Base-by-base conservation (phyloP, 2,797 vertebrate species). In the Synaphobranchus kaupii region DNA sequence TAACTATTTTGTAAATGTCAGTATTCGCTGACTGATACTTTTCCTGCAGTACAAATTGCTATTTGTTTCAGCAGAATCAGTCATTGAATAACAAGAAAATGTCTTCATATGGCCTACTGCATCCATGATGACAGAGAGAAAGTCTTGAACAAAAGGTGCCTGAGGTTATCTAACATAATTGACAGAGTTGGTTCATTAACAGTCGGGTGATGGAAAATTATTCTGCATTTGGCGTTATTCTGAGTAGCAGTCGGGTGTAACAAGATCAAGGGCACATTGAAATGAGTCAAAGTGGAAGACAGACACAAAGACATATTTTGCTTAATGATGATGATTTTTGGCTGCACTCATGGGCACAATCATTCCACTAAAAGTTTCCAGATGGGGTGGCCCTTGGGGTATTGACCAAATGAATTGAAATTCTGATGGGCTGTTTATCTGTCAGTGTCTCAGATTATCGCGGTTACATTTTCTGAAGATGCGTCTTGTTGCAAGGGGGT, bases 181-280 rank as follows among this genome's bases (percentile, higher is more conserved):
- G 52, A 83, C 82, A 83, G 80, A 52, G 83, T 20, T 84, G 83
- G 83, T 66, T 84, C 83, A 66, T 44, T 84, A 84, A 84, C 56
- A 84, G 84, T 83, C 28, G 7, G 20, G 6, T 20, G 82, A 56
- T 83, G 80, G 73, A 56, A 83, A 66, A 66, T 66, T 85, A 58
- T 85, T 85, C 84, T 66, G 56, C n/a, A 66, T 66, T 44, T 63
- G 58, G 34, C 48, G 56, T 66, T 60, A 58, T 60, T 58, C 52
- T 68, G 84, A 58, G 13, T 39, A 85, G 20, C 34, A 47, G 84
- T 85, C 84, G 28, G 17, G 34, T 47, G 48, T 54, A 78, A 50
- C 71, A 48, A 39, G 48, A 86, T 54, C 66, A 31, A 78, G 71
- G 85, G 68, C 85, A 86, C 47, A 56, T 52, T 48, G 13, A 76